Evolutionary conservation across 2,888 invertebrate species (phyloP), one percentile per base, ranked within the genome.

Genomic region (Athalia cordata): DNA sequence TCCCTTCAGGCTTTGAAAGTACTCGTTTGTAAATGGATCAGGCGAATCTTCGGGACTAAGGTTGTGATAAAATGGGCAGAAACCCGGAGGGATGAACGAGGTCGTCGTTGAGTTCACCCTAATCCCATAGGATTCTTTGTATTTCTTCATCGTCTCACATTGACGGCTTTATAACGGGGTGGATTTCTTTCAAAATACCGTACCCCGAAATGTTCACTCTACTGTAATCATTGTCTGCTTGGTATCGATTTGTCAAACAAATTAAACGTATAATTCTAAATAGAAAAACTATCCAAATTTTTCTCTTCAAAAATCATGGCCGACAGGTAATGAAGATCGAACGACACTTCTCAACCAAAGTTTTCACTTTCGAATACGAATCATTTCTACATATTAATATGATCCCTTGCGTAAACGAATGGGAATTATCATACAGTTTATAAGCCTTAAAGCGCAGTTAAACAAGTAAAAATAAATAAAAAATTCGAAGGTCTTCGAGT

Each of bases 121-220:
- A 68, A 68, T 68, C 68, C 68, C 68, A n/a, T 29, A 11, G 68
- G 68, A 68, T 29, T 50, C 68, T 68, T 68, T 68, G 68, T 68
- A 68, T 68, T 68, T 68, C 43, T 52, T 68, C 29, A 52, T 68
- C 11, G 68, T 55, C 68, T 55, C 52, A 29, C 43, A 68, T 68
- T 55, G 68, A 55, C 68, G 68, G 68, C 68, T 68, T 43, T 55
- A 68, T 55, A 68, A 68, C 52, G 68, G 68, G 52, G 43, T 68
- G 55, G 55, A 68, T 68, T 68, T 29, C 50, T 68, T 52, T 47
- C 7, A 43, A 52, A 68, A 68, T 52, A 5, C 29, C 52, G 50
- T 68, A 6, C 5, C 50, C 55, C 9, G n/a, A 55, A 55, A 55
- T 55, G n/a, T 55, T 55, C 55, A n/a, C 55, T 29, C 55, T 8